A percentile compares a stretch with the other conserved stretches of the same genome.
Evolutionary conservation across 2,797 vertebrate species (phyloP).

Genomic region (Scarus forsteni): DNA sequence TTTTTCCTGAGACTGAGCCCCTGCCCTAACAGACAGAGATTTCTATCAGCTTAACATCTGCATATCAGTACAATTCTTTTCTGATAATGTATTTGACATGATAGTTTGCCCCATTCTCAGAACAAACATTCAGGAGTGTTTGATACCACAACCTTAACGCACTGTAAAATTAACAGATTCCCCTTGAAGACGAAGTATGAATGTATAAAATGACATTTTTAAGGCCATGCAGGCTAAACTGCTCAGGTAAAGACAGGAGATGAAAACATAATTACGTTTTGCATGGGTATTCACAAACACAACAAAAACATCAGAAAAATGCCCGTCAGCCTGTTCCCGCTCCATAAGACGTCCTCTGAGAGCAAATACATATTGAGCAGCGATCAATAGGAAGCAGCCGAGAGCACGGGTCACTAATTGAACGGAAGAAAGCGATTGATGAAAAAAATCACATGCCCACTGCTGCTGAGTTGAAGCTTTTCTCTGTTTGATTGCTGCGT

Average conservation of each 20-base stretch:
- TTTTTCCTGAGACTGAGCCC: too few relatives aligned
- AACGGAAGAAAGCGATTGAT: constrained; percentile 64
- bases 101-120: too few relatives aligned
- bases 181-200: background rate
- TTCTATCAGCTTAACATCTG: too few relatives aligned
- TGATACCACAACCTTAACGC: background rate
- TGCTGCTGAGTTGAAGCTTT: constrained; percentile 45
- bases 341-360: constrained; percentile 24
- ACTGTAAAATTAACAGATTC: background rate
- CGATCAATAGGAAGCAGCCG: constrained; percentile 62
- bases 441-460: constrained; percentile 25
- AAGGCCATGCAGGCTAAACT: background rate
- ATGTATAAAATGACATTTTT: background rate
- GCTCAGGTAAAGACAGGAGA: background rate
- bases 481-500: constrained; percentile 35
- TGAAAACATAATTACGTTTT: constrained; percentile 19
- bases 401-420: constrained; percentile 70
- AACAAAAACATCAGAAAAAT: constrained; percentile 15
- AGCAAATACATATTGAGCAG: constrained; percentile 61
- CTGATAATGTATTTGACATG: too few relatives aligned
- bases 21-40: too few relatives aligned
- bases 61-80: too few relatives aligned
- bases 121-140: too few relatives aligned
- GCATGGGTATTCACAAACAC: background rate
- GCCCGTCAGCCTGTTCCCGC: constrained; percentile 33